Base-by-base conservation (phyloP, 1,140 invertebrate genomes). In the Ruditapes philippinarum region DNA sequence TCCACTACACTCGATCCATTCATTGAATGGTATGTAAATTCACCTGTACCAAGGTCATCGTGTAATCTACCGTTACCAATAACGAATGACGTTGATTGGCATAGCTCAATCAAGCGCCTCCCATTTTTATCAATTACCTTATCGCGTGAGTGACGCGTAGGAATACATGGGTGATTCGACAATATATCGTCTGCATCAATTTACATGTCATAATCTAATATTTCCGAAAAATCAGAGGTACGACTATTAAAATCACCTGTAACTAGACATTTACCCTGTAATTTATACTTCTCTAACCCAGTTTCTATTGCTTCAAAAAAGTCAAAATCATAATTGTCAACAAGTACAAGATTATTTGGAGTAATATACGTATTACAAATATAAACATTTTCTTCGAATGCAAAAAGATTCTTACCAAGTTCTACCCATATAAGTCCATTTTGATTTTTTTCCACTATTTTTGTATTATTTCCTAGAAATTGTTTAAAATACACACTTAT, bases 251-350 rank as follows among this genome's bases (percentile, higher is more conserved):
- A 28, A 25, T 81, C 78, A 36, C 78, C 78, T 51, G 78, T 81
- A 7, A 81, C 28, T 51, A 45, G 51, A 25, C 40, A 49, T 54
- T 78, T 78, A 25, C 38, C 22, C 17, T 33, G 40, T 22, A 62
- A 22, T 62, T 62, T 33, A 38, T 81, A 81, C 33, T 81, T 81
- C 28, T 81, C 45, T 31, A 81, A 28, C 22, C 54, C 78, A 36
- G 28, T 22, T 49, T 79, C 40, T 51, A 79, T n/a, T 79, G 40
- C 7, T 25, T 79, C 76, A 54, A 79, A 31, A 81, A 81, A 81
- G 42, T 81, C 31, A 33, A 81, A 81, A 62, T 81, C 38, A 42
- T 81, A 12, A 31, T 36, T 28, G 36, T 33, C 28, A 7, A 81
- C n/a, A n/a, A 78, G 17, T 11, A 7, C 45, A 60, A 40, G 45